Conservation (phyloP, 53 echinoderm and acorn worm genomes). For the Mesocentrotus franciscanus region DNA sequence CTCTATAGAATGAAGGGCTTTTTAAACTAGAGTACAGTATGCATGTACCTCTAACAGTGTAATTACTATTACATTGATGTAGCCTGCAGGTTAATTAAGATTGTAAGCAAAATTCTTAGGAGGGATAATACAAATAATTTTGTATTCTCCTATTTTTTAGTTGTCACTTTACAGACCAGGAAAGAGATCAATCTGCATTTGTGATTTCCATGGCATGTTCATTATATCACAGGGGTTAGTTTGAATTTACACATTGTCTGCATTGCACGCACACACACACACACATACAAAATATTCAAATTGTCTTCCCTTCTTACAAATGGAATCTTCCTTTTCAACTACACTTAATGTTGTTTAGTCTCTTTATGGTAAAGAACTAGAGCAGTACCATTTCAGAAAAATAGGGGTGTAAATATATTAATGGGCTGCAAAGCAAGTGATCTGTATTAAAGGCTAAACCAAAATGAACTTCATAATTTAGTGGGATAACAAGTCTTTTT, state of each 20-base stretch:
- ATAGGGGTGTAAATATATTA: background rate
- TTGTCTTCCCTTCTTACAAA: slow-evolving; percentile 39
- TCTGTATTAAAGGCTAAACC: background rate
- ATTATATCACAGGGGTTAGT: background rate
- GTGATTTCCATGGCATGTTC: background rate
- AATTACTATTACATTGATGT: too few relatives aligned
- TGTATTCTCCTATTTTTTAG: background rate
- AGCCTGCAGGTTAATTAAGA: too few relatives aligned
- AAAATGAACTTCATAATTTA: background rate
- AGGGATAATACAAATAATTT: background rate
- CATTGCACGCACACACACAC: background rate
- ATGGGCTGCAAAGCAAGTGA: background rate
- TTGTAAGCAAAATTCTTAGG: too few relatives aligned
- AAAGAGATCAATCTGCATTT: background rate
- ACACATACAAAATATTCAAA: background rate
- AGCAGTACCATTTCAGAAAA: background rate
- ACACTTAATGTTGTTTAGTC: background rate
- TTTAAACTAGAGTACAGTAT: too few relatives aligned
- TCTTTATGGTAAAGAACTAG: background rate
- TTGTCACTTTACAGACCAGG: background rate
- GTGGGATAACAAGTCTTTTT: background rate
- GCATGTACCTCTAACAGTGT: too few relatives aligned
- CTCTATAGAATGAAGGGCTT: background rate
- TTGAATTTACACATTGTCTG: background rate
- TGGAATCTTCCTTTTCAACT: slow-evolving; percentile 36